A percentile compares a stretch with the other conserved stretches of the same genome.
phyloP scores from a whole-genome alignment of 2,888 invertebrate genomes.

The Pandemis heparana region DNA sequence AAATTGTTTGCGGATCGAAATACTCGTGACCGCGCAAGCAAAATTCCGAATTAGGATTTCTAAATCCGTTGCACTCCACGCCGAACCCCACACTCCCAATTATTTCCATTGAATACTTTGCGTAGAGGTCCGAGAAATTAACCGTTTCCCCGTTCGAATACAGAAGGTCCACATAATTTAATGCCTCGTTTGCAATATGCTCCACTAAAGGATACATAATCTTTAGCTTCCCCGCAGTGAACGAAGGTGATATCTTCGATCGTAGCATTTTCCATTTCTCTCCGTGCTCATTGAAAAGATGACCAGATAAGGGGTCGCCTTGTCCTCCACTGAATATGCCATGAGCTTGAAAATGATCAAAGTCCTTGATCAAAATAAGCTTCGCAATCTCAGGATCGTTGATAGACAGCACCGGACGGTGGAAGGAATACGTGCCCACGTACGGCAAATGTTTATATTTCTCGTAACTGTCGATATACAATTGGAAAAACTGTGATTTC shows the following conservation, averaged over 20 bases:
- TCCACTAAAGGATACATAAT: slow-evolving; percentile 87
- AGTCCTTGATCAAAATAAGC: slow-evolving; percentile 87
- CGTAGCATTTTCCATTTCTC: slow-evolving; percentile 88
- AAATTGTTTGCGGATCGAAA: slow-evolving; percentile 69
- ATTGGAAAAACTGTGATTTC: slow-evolving; percentile 86
- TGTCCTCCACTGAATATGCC: slow-evolving; percentile 87
- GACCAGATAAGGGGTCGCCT: slow-evolving; percentile 86
- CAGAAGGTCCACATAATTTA: slow-evolving; percentile 67
- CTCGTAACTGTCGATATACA: slow-evolving; percentile 86
- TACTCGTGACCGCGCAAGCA: slow-evolving; percentile 75
- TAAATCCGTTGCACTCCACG: slow-evolving; percentile 86
- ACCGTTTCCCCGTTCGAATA: slow-evolving; percentile 65
- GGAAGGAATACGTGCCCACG: slow-evolving; percentile 87
- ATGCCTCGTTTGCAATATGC: slow-evolving; percentile 83
- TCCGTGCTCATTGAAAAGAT: slow-evolving; percentile 85
- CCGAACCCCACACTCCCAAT: slow-evolving; percentile 87
- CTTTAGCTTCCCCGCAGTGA: slow-evolving; percentile 88
- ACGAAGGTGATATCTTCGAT: slow-evolving; percentile 87
- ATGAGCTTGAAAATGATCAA: slow-evolving; percentile 87
- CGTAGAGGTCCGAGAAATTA: slow-evolving; percentile 85
- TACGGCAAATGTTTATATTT: slow-evolving; percentile 78
- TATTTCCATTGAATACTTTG: slow-evolving; percentile 87
- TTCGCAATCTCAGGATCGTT: slow-evolving; percentile 87
- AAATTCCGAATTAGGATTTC: slow-evolving; percentile 84
- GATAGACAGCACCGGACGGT: slow-evolving; percentile 86